phyloP scores from a whole-genome alignment of 2,797 vertebrate species.

The Manis pentadactyla region DNA sequence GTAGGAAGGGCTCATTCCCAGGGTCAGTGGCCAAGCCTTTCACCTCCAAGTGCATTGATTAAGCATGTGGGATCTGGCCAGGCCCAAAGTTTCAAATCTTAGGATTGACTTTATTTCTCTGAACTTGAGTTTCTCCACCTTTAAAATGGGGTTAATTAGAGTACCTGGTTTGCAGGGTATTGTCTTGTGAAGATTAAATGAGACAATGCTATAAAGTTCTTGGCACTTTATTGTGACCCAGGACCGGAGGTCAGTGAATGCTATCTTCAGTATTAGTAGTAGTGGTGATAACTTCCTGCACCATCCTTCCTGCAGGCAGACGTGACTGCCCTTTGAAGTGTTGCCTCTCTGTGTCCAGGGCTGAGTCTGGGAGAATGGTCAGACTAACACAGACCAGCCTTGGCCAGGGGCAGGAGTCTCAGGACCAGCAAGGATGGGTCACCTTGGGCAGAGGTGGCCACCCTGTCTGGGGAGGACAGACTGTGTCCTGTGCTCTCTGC shows the following conservation, averaged over 20 bases:
- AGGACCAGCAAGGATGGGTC: neutral
- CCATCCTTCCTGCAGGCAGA: neutral
- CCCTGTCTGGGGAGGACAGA: neutral
- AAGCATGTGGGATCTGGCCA: neutral
- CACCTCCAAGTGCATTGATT: neutral
- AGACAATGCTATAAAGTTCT: neutral
- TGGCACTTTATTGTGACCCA: neutral
- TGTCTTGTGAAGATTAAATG: neutral
- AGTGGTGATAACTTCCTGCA: neutral
- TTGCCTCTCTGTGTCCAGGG: neutral
- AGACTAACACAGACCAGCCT: neutral
- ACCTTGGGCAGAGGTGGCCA: neutral
- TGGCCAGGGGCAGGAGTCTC: neutral
- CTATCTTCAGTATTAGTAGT: neutral
- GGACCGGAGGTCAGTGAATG: neutral
- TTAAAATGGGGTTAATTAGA: slow-evolving; percentile 17
- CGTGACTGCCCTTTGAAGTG: neutral
- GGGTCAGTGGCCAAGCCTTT: neutral
- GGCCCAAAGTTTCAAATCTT: neutral
- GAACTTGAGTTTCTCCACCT: slow-evolving; percentile 20
- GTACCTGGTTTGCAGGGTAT: neutral
- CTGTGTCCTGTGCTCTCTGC: neutral
- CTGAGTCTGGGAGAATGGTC: neutral
- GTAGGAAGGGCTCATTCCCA: neutral
- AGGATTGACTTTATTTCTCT: neutral